Evolutionary conservation across 1,140 invertebrate species (phyloP).

Genomic region (Solen grandis): DNA sequence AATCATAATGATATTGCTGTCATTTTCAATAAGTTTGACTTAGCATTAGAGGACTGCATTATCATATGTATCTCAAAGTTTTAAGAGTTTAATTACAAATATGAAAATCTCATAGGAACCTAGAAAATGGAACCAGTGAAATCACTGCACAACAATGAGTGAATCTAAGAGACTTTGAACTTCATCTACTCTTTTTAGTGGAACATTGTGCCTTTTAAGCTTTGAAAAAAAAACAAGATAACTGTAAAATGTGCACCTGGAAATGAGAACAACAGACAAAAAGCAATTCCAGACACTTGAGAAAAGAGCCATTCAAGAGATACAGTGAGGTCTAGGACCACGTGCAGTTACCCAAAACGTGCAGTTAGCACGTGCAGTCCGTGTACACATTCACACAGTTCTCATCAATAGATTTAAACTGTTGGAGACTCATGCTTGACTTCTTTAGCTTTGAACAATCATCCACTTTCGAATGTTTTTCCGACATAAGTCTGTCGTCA

Average conservation of each 20-base stretch:
- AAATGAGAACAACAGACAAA: background rate
- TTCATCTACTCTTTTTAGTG: background rate
- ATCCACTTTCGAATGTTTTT: conserved; percentile 36
- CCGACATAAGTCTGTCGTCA: conserved; percentile 92
- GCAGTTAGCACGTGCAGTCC: conserved; percentile 38
- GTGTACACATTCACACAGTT: conserved; percentile 10
- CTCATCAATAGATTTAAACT: conserved; percentile 53
- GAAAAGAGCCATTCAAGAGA: too few species aligned
- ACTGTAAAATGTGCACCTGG: too few species aligned
- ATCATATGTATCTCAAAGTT: too few species aligned
- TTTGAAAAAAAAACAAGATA: background rate
- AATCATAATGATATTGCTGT: too few species aligned
- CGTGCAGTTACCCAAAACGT: background rate
- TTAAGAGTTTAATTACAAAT: too few species aligned
- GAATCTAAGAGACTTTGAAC: too few species aligned
- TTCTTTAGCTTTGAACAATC: conserved; percentile 33
- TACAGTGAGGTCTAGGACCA: background rate
- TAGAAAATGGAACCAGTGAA: too few species aligned
- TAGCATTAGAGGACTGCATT: too few species aligned
- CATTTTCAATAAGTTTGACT: too few species aligned
- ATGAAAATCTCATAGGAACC: too few species aligned
- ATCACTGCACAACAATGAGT: too few species aligned
- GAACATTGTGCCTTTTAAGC: background rate
- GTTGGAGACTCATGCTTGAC: conserved; percentile 60
- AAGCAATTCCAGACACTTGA: background rate